Evolutionary conservation across 2,113 vertebrate genomes (phyloP), one percentile per base, ranked within the genome.

Genomic region (Sigmodon hispidus): DNA sequence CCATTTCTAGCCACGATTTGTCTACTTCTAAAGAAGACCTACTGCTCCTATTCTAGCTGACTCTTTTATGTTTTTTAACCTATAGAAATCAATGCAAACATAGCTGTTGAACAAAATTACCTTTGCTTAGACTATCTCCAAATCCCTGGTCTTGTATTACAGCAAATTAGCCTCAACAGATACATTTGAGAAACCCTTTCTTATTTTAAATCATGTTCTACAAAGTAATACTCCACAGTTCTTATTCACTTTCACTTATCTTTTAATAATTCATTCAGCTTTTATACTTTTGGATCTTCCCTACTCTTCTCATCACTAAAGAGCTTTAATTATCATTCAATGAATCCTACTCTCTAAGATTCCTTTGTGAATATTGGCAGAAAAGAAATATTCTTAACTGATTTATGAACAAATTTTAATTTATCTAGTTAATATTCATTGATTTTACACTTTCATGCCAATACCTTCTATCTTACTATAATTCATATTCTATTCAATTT

Each of bases 101-200:
- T 81, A 91, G 83, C 89, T 94, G 72, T 95, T 84, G 69, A 96
- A 95, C 90, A 96, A 96, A 97, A 94, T 93, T 97, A 83, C 90
- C 48, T 94, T 96, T 88, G 48, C 96, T 94, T 86, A 90, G 89
- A 31, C 86, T 77, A 12, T 55, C 96, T 96, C 96, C 91, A 94
- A 97, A 87, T 96, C 97, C 97, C 93, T 26, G 3, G 50, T 97
- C 96, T 97, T 94, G 96, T 96, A 96, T 96, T 97, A 96, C 95
- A 97, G 87, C 29, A 83, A 96, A 96, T 91, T 90, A 96, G 94
- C 94, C 97, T 75, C 87, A 67, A 94, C 75, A 97, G 96, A 98
- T 86, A 89, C 89, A 97, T 96, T 93, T 89, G 92, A 97, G 97
- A 94, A 95, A 97, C 95, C 52, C 72, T 96, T 96, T 96, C 94